Percentiles rank a stretch among this genome's conserved stretches.
phyloP scores from a whole-genome alignment of 2,888 invertebrate species.

The Stenoptilia bipunctidactyla region DNA sequence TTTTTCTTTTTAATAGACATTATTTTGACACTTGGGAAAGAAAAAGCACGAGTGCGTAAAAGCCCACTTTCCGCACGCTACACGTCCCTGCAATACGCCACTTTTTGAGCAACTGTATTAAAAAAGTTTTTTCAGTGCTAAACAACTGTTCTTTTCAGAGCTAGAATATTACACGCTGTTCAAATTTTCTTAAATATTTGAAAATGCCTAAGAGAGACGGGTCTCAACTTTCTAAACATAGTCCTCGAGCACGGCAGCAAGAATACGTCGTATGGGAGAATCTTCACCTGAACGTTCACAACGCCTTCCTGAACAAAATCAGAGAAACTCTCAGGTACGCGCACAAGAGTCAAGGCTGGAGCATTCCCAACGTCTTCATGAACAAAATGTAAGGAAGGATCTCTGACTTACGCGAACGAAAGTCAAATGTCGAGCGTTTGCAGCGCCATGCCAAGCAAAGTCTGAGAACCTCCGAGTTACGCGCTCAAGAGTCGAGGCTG shows the following conservation, averaged over 20 bases:
- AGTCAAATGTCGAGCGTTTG: too few relatives aligned
- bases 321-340: constrained; percentile 4
- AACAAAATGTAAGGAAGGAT: constrained; percentile 6
- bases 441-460: too few relatives aligned
- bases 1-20: too few relatives aligned
- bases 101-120: too few relatives aligned
- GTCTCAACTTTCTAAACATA: constrained; percentile 10
- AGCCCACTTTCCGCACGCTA: too few relatives aligned
- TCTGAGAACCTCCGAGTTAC: too few relatives aligned
- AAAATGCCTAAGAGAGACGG: constrained; percentile 6
- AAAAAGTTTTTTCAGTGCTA: neutral
- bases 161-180: neutral
- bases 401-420: constrained; percentile 4
- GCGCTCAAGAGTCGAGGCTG: too few relatives aligned
- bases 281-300: constrained; percentile 3
- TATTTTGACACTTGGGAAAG: too few relatives aligned
- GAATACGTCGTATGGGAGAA: constrained; percentile 2
- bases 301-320: constrained; percentile 3
- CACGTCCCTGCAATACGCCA: too few relatives aligned
- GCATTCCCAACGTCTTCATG: constrained; percentile 7
- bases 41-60: too few relatives aligned
- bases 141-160: neutral
- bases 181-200: neutral
- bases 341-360: constrained; percentile 4
- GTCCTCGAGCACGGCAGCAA: constrained; percentile 9